Evolutionary conservation across 1,140 invertebrate species (phyloP).

Genomic region (Mycetomoellerius zeteki): DNA sequence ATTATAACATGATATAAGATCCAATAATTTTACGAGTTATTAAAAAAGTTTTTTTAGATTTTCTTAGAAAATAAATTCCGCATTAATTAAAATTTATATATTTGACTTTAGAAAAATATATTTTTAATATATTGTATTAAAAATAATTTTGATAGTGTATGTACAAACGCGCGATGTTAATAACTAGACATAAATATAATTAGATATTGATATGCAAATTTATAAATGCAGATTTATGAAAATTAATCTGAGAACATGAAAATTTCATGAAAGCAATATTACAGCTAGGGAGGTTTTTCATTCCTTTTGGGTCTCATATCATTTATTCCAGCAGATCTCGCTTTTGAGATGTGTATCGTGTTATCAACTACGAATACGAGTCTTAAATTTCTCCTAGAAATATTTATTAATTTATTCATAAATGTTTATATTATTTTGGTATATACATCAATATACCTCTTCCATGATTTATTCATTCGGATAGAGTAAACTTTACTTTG

Average conservation of each 20-base stretch:
- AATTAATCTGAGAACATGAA: constrained; percentile 7
- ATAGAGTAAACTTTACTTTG: neutral
- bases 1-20: no score
- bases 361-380: neutral
- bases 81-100: neutral
- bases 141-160: neutral
- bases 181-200: neutral
- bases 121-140: constrained; percentile 12
- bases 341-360: neutral
- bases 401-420: neutral
- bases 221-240: constrained; percentile 8
- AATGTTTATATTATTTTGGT: neutral
- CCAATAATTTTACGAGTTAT: no score
- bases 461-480: neutral
- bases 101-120: neutral
- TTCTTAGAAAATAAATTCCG: neutral
- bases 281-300: neutral
- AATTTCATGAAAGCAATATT: constrained; percentile 24
- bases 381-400: neutral
- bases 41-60: no score
- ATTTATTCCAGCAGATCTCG: neutral
- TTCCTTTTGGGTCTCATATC: neutral
- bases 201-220: neutral
- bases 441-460: neutral
- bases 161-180: neutral